These are phyloP conservation scores for Parazoanthus darwini DNA, from an alignment of 92 coral and sea anemone species.

Conservation along the genomic window DNA sequence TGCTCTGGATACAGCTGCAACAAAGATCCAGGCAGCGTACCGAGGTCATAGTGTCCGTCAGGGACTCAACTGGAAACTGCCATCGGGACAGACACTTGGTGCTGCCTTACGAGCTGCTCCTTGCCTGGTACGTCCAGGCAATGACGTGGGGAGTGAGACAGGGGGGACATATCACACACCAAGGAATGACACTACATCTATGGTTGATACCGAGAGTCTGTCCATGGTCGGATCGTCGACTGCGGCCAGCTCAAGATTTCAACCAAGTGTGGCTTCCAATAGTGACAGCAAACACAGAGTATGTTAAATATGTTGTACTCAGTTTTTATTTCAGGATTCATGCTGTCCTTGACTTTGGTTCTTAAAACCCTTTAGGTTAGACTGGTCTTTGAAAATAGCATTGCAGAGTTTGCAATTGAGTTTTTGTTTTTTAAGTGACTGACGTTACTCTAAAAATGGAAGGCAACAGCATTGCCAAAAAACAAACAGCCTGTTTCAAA, in stretches of 20 bases:
- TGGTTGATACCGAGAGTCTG: constrained; percentile 28
- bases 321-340: not conserved
- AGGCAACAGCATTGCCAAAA: no score
- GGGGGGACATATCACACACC: constrained; percentile 24
- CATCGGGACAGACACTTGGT: constrained; percentile 87
- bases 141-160: constrained; percentile 10
- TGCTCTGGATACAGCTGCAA: constrained; percentile 78
- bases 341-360: no score
- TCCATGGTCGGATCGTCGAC: not conserved
- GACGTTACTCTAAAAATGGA: no score
- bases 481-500: no score
- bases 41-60: constrained; percentile 96
- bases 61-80: constrained; percentile 88
- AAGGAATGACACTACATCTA: not conserved
- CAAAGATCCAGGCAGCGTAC: constrained; percentile 94
- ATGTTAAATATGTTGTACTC: not conserved
- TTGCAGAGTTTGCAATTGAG: no score
- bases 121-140: constrained; percentile 24
- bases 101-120: constrained; percentile 71
- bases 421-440: no score
- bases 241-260: not conserved
- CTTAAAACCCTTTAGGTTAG: no score
- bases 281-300: constrained; percentile 24
- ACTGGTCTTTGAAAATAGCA: no score
- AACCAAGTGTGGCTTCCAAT: constrained; percentile 1